These are phyloP conservation scores for Zenarchopterus dispar DNA, from an alignment of 2,797 vertebrate genomes.

Conservation along the genomic window DNA sequence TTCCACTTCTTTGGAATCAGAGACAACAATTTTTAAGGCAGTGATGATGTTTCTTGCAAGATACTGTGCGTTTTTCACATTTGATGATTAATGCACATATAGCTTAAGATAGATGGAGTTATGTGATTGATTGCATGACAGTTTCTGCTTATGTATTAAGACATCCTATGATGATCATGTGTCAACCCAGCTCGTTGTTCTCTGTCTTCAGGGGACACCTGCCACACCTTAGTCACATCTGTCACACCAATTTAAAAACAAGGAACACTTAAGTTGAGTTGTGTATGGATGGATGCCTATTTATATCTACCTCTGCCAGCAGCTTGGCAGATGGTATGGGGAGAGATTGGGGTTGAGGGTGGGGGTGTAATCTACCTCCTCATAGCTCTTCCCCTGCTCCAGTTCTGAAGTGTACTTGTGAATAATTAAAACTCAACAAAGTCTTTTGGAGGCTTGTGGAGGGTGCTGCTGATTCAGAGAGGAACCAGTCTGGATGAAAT, in stretches of 20 bases:
- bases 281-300: conserved; percentile 21
- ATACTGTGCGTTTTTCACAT: too few species aligned
- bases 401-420: conserved; percentile 49
- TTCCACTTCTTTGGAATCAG: neutral
- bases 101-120: too few species aligned
- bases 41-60: too few species aligned
- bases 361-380: conserved; percentile 32
- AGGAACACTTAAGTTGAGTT: conserved; percentile 13
- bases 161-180: neutral
- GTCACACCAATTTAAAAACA: conserved; percentile 17
- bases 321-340: conserved; percentile 43
- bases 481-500: conserved; percentile 7
- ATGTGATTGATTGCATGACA: neutral
- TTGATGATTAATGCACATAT: too few species aligned
- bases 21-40: too few species aligned
- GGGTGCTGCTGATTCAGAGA: conserved; percentile 34
- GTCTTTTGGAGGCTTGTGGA: conserved; percentile 39
- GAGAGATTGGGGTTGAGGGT: neutral
- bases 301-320: conserved; percentile 31
- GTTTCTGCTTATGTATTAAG: neutral
- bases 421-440: conserved; percentile 66
- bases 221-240: conserved; percentile 2
- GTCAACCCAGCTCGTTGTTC: too few species aligned
- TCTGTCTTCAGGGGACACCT: neutral
- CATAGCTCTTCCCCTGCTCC: conserved; percentile 33